Percentiles rank a stretch among this genome's conserved stretches.
phyloP scores from a whole-genome alignment of 2,888 invertebrate genomes.

The Choreutis nemorana region DNA sequence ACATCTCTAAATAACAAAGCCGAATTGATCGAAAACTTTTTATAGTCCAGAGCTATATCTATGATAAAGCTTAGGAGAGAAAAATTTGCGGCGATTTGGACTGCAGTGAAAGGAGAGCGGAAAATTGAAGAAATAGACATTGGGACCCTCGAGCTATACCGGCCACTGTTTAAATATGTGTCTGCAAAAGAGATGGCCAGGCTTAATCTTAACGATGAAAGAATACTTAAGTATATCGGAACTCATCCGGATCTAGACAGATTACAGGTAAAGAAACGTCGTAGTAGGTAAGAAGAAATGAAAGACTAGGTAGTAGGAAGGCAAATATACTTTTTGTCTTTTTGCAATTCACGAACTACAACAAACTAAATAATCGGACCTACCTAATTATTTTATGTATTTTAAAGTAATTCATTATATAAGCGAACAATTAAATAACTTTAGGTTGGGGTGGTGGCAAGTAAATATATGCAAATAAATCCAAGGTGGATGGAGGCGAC shows the following conservation, averaged over 20 bases:
- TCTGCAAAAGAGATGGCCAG: slow-evolving; percentile 41
- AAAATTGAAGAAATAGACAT: slow-evolving; percentile 17
- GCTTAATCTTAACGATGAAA: slow-evolving; percentile 34
- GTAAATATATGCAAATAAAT: slow-evolving; percentile 34
- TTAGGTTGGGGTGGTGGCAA: slow-evolving; percentile 48
- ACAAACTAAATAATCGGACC: not conserved
- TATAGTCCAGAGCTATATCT: slow-evolving; percentile 43
- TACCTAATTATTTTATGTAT: not conserved
- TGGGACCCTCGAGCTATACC: slow-evolving; percentile 32
- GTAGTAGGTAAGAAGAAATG: too few species aligned
- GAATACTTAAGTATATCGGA: slow-evolving; percentile 40
- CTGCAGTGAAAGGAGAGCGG: slow-evolving; percentile 26
- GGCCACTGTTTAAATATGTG: slow-evolving; percentile 47
- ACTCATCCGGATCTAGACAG: slow-evolving; percentile 43
- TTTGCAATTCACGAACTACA: not conserved
- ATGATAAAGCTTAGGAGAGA: slow-evolving; percentile 48
- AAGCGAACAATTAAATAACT: not conserved
- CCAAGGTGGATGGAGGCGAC: slow-evolving; percentile 27
- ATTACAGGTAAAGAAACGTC: too few species aligned
- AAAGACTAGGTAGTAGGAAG: too few species aligned
- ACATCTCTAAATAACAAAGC: slow-evolving; percentile 2
- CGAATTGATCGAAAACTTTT: not conserved
- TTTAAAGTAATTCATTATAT: not conserved
- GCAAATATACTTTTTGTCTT: not conserved
- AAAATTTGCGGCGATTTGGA: slow-evolving; percentile 41